Percentiles rank a stretch among this genome's conserved stretches.
Evolutionary conservation across 2,888 invertebrate genomes (phyloP).

Genomic region (Laspeyria flexula): DNA sequence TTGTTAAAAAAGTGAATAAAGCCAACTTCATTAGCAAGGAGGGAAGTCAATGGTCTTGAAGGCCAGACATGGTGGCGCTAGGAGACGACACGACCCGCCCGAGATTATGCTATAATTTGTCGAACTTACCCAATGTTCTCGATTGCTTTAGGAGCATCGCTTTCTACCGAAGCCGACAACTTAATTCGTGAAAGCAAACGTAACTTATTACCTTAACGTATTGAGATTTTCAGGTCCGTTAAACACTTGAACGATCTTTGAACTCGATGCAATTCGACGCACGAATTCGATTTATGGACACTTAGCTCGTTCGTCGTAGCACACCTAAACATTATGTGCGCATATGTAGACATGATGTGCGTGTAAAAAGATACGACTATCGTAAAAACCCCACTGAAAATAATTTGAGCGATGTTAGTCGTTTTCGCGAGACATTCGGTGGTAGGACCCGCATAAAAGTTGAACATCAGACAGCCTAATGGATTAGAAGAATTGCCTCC

Average conservation of each 20-base stretch:
- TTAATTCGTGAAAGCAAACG: slow-evolving; percentile 7
- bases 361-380: slow-evolving; percentile 85
- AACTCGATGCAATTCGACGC: slow-evolving; percentile 67
- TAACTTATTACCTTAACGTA: not conserved
- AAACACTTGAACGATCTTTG: slow-evolving; percentile 19
- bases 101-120: slow-evolving; percentile 71
- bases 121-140: slow-evolving; percentile 69
- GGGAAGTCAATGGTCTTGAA: slow-evolving; percentile 68
- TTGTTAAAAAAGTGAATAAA: slow-evolving; percentile 29
- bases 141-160: slow-evolving; percentile 44
- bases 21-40: slow-evolving; percentile 55
- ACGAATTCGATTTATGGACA: slow-evolving; percentile 82
- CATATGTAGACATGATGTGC: slow-evolving; percentile 81
- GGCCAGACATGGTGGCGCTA: slow-evolving; percentile 74
- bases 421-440: slow-evolving; percentile 80
- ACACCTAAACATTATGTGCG: slow-evolving; percentile 79
- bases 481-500: slow-evolving; percentile 83
- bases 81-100: slow-evolving; percentile 55
- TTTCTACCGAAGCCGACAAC: slow-evolving; percentile 28
- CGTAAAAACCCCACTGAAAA: slow-evolving; percentile 83
- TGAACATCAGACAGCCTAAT: slow-evolving; percentile 82
- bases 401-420: slow-evolving; percentile 83
- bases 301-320: slow-evolving; percentile 70
- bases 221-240: slow-evolving; percentile 1
- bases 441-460: slow-evolving; percentile 82